Evolutionary conservation across 2,888 invertebrate species (phyloP).

Genomic region (Aradus depressus): DNA sequence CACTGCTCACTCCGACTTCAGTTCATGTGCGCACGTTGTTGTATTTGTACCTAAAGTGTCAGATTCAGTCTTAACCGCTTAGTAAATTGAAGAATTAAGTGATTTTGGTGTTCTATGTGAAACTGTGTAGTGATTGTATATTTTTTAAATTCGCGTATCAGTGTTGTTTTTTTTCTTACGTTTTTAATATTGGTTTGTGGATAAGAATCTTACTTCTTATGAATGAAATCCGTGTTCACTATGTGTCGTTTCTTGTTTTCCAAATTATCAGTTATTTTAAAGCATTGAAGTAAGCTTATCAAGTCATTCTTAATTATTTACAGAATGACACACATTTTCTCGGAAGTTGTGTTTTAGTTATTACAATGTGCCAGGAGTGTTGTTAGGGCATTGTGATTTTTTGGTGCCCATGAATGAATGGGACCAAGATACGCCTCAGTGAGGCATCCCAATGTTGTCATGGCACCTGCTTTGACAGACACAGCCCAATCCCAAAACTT

Average conservation of each 20-base stretch:
- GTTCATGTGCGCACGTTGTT: slow-evolving; percentile 15
- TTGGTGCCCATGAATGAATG: slow-evolving; percentile 34
- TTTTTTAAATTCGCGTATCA: neutral
- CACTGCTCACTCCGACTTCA: slow-evolving; percentile 5
- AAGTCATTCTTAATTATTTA: no score
- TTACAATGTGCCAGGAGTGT: no score
- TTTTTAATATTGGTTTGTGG: no score
- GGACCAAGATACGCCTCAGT: slow-evolving; percentile 37
- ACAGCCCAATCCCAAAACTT: slow-evolving; percentile 38
- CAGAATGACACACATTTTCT: no score
- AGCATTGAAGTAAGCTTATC: no score
- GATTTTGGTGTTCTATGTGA: slow-evolving; percentile 11
- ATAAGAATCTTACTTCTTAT: no score
- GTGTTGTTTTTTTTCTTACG: slow-evolving; percentile 8
- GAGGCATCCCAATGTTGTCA: slow-evolving; percentile 57
- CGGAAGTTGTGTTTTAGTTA: no score
- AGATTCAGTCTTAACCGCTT: slow-evolving; percentile 12
- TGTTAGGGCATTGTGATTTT: no score
- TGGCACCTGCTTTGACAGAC: slow-evolving; percentile 91
- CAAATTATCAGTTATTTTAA: no score
- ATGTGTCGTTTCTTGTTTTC: no score
- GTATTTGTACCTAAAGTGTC: slow-evolving; percentile 14
- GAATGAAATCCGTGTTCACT: no score
- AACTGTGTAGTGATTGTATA: slow-evolving; percentile 11
- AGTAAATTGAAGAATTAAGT: slow-evolving; percentile 9